These are phyloP conservation scores for Exaiptasia diaphana DNA, from an alignment of 64 coral and sea anemone species.

Conservation along the genomic window DNA sequence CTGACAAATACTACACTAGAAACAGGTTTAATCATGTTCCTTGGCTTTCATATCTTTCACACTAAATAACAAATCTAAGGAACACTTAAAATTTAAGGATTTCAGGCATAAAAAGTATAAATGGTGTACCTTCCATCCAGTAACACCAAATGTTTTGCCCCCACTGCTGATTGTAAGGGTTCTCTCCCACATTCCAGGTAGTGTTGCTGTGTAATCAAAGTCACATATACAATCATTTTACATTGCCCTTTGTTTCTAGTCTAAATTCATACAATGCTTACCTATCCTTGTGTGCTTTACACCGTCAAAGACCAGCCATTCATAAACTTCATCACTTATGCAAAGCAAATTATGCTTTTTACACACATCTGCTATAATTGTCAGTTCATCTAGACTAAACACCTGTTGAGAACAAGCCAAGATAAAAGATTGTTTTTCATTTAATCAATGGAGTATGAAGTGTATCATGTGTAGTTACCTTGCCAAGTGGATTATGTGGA, in stretches of 20 bases:
- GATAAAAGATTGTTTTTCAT: not conserved
- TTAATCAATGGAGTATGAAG: too few relatives aligned
- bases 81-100: too few relatives aligned
- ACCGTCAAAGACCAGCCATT: slow-evolving; percentile 86
- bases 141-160: slow-evolving; percentile 85
- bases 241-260: not conserved
- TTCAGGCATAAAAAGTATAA: too few relatives aligned
- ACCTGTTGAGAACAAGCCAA: slow-evolving; percentile 43
- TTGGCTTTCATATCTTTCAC: too few relatives aligned
- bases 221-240: not conserved
- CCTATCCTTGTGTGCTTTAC: slow-evolving; percentile 83
- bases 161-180: slow-evolving; percentile 89
- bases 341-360: slow-evolving; percentile 85
- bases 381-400: slow-evolving; percentile 71
- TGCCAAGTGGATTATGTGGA: slow-evolving; percentile 86
- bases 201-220: slow-evolving; percentile 53
- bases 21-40: too few relatives aligned
- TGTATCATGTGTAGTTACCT: slow-evolving; percentile 62
- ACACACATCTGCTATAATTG: slow-evolving; percentile 79
- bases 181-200: slow-evolving; percentile 96
- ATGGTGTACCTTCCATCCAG: slow-evolving; percentile 93
- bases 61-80: too few relatives aligned
- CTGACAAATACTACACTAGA: too few relatives aligned
- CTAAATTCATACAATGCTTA: slow-evolving; percentile 5
- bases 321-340: slow-evolving; percentile 99